Conservation (phyloP, 2,888 invertebrate species). For the Cantharis lateralis region DNA sequence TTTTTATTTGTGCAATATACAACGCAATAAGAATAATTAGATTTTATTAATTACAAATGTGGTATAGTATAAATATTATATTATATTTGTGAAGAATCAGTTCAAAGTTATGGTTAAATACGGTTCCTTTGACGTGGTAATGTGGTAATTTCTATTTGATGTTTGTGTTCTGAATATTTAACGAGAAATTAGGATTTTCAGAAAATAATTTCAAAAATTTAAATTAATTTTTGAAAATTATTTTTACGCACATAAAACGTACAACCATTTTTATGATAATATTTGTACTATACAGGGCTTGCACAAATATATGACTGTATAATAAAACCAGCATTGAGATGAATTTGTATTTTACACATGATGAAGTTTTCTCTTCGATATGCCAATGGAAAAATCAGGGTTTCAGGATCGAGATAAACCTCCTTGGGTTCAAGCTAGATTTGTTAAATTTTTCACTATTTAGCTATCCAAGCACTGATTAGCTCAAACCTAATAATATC, state of each 20-base stretch:
- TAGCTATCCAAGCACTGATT: too few relatives aligned
- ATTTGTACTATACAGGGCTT: too few relatives aligned
- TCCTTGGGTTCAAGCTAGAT: too few relatives aligned
- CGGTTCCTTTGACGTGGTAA: neutral
- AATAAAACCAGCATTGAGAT: too few relatives aligned
- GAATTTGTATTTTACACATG: too few relatives aligned
- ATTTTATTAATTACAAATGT: neutral
- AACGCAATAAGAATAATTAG: neutral
- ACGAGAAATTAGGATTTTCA: neutral
- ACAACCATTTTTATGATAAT: neutral
- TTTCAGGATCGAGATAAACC: too few relatives aligned
- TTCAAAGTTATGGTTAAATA: neutral
- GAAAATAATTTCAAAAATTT: neutral
- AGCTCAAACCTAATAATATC: too few relatives aligned
- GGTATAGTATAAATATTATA: neutral
- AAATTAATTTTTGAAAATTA: neutral
- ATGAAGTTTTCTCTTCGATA: too few relatives aligned
- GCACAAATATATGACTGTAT: too few relatives aligned
- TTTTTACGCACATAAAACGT: neutral
- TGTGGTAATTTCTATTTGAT: neutral
- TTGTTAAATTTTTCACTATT: too few relatives aligned
- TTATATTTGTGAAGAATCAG: neutral
- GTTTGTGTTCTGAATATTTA: neutral
- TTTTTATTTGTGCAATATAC: neutral
- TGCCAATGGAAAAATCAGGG: too few relatives aligned